phyloP scores from a whole-genome alignment of 1,140 invertebrate genomes.

The Gryllus bimaculatus region DNA sequence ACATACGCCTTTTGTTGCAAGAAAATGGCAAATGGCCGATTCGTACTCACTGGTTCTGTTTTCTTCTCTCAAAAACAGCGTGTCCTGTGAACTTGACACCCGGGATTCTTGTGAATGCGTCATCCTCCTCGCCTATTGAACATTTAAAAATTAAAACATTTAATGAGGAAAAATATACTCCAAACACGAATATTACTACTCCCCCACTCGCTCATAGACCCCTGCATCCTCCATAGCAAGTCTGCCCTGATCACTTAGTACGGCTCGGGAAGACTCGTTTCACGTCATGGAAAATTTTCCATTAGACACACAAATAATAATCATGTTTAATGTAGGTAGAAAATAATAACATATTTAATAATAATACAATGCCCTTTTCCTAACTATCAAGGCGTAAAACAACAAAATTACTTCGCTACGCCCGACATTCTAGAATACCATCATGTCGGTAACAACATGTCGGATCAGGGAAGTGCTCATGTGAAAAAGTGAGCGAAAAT shows the following conservation, averaged over 20 bases:
- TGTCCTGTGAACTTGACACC: background rate
- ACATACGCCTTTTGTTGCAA: background rate
- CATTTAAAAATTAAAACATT: background rate
- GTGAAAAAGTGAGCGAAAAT: background rate
- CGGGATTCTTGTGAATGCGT: slow-evolving; percentile 3
- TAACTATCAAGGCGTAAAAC: background rate
- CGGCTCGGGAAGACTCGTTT: background rate
- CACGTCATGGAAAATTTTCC: background rate
- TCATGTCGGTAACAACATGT: background rate
- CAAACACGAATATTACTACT: background rate
- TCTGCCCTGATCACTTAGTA: background rate
- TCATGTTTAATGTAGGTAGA: background rate
- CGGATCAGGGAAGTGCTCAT: background rate
- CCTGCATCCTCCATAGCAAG: background rate
- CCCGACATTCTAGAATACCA: background rate
- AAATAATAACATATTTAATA: background rate
- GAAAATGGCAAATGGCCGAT: background rate
- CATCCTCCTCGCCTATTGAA: background rate
- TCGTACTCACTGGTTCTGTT: background rate
- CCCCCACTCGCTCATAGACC: background rate
- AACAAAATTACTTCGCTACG: background rate
- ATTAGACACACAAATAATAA: background rate
- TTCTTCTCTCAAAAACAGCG: background rate
- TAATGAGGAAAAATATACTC: background rate
- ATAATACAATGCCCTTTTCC: background rate